Conservation (phyloP, 2,888 invertebrate genomes). For the Eutolmus rufibarbis region DNA sequence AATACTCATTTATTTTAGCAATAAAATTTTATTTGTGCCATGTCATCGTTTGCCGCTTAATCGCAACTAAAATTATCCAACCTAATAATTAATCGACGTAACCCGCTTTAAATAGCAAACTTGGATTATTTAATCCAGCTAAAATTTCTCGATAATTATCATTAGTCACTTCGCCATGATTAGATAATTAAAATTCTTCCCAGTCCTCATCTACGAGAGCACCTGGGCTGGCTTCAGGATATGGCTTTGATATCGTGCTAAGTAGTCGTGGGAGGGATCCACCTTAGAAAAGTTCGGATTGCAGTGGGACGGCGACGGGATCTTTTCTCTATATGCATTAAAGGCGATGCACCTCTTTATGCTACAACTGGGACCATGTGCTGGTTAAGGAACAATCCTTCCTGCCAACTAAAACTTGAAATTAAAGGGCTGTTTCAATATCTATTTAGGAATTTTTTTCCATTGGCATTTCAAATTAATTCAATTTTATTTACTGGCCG, state of each 20-base stretch:
- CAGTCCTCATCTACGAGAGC: not conserved
- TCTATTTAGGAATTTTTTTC: not conserved
- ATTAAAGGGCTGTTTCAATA: not conserved
- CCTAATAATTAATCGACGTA: not conserved
- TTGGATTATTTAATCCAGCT: slow-evolving; percentile 15
- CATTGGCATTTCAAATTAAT: too few relatives aligned
- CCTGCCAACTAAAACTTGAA: not conserved
- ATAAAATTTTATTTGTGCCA: not conserved
- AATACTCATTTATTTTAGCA: not conserved
- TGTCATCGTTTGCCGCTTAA: not conserved
- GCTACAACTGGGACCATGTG: not conserved
- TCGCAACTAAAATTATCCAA: not conserved
- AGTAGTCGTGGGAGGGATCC: not conserved
- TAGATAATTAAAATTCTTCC: slow-evolving; percentile 23
- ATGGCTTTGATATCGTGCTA: not conserved
- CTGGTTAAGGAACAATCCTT: not conserved
- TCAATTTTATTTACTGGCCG: not conserved
- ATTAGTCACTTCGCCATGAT: slow-evolving; percentile 12
- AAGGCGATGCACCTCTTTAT: not conserved
- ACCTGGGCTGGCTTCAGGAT: not conserved
- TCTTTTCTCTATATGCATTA: not conserved
- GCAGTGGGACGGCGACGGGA: not conserved
- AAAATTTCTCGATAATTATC: slow-evolving; percentile 13
- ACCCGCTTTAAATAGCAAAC: not conserved
- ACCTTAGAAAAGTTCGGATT: not conserved